Base-by-base conservation (phyloP, 2,888 invertebrate species). In the Parelbella ahira region DNA sequence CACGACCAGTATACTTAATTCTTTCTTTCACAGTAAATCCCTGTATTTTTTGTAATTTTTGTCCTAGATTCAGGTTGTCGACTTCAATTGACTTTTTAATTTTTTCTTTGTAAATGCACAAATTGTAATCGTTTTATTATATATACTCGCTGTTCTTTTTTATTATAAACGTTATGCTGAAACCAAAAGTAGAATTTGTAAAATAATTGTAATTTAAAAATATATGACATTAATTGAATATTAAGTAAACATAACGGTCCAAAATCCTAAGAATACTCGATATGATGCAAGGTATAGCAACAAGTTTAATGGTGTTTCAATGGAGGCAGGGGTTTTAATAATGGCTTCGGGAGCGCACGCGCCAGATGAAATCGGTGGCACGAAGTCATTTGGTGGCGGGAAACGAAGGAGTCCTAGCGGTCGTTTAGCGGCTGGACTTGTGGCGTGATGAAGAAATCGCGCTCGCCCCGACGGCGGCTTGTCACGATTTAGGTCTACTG, bases 351-450 rank as follows among this genome's bases (percentile, higher is more conserved):
- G 52, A 60, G 64, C 60, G 67, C 73, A 71, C 66, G 69, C 72
- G 69, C 65, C 56, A 60, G 79, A 80, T 80, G 15, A 48, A 68
- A 78, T 79, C 79, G 30, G 11, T 56, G 58, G 67, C 76, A 79
- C 78, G 77, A 77, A 54, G 13, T 27, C 32, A 12, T 41, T 41
- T 20, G 19, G 33, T 12, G 42, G 53, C 65, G 72, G 76, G 76
- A 76, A 77, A 73, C 51, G 61, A 56, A 60, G 58, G 46, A 52
- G 50, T 54, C 58, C 64, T 63, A n/a, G n/a, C 67, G 51, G 63
- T 63, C 29, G 13, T 21, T 13, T n/a, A 8, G 7, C 13, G 12
- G 15, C n/a, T 20, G 28, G 62, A 66, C 60, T 56, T 51, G 56
- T 44, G 45, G 48, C 51, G 48, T 72, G 75, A 78, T 74, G 68